Conservation (phyloP, 2,113 vertebrate species). For the Calyptomena viridis region DNA sequence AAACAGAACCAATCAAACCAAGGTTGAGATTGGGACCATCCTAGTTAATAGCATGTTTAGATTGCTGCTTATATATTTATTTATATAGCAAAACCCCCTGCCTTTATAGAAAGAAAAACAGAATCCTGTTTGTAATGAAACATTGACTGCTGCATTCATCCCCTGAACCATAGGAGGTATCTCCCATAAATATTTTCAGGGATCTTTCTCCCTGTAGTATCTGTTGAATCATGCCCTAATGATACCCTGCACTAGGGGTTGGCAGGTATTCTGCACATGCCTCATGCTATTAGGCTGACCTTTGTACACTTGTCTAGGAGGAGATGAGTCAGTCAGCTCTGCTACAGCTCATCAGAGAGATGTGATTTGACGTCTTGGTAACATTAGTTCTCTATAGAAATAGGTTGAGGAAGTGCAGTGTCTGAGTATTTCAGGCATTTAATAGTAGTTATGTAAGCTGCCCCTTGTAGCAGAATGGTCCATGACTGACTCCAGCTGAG, state of each 20-base stretch:
- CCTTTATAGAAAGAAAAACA: background rate
- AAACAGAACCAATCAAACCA: background rate
- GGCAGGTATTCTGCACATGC: background rate
- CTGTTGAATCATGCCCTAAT: background rate
- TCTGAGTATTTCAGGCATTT: background rate
- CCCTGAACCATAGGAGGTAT: background rate
- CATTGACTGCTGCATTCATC: background rate
- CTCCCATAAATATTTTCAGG: background rate
- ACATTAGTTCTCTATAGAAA: background rate
- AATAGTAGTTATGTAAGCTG: background rate
- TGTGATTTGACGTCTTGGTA: background rate
- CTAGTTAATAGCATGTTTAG: background rate
- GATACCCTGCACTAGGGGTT: background rate
- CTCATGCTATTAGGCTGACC: conserved; percentile 1
- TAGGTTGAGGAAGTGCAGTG: background rate
- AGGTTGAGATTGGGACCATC: background rate
- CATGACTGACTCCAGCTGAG: background rate
- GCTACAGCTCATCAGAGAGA: background rate
- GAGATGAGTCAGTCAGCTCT: background rate
- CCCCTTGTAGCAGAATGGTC: background rate
- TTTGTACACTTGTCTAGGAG: background rate
- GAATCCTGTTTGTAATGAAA: background rate
- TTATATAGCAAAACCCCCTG: background rate
- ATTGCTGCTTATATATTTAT: background rate
- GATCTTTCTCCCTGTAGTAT: background rate